Evolutionary conservation across 2,113 vertebrate genomes (phyloP).

Genomic region (western clawed frog (Xenopus tropicalis)): DNA sequence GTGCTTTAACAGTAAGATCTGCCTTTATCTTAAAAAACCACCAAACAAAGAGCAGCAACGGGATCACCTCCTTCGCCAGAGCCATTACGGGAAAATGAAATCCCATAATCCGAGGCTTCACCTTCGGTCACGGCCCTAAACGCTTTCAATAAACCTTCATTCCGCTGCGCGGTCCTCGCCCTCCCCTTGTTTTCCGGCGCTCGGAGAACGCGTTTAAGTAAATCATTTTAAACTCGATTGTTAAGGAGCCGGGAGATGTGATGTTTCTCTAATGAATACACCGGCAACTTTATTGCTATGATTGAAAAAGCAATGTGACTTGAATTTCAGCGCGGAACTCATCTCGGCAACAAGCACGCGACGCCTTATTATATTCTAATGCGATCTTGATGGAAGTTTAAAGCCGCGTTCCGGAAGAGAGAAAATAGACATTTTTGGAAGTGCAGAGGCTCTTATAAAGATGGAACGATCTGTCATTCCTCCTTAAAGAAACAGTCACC

Average conservation of each 20-base stretch:
- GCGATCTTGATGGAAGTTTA: constrained; percentile 32
- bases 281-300: constrained; percentile 42
- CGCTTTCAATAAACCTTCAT: constrained; percentile 53
- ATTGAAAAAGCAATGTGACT: constrained; percentile 41
- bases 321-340: constrained; percentile 35
- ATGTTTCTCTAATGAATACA: constrained; percentile 51
- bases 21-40: too few species aligned
- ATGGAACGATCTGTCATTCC: not conserved
- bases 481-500: too few species aligned
- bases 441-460: constrained; percentile 3
- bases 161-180: constrained; percentile 48
- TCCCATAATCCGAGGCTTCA: constrained; percentile 18
- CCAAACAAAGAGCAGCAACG: too few species aligned
- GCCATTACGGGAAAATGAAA: constrained; percentile 4
- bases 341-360: constrained; percentile 22
- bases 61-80: too few species aligned
- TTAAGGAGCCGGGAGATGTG: constrained; percentile 27
- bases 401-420: constrained; percentile 19
- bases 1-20: too few species aligned
- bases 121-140: constrained; percentile 46
- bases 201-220: constrained; percentile 47
- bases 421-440: constrained; percentile 16
- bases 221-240: constrained; percentile 52
- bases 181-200: constrained; percentile 44
- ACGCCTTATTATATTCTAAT: constrained; percentile 44